phyloP scores from a whole-genome alignment of 2,888 invertebrate species.

The Leptura quadrifasciata region DNA sequence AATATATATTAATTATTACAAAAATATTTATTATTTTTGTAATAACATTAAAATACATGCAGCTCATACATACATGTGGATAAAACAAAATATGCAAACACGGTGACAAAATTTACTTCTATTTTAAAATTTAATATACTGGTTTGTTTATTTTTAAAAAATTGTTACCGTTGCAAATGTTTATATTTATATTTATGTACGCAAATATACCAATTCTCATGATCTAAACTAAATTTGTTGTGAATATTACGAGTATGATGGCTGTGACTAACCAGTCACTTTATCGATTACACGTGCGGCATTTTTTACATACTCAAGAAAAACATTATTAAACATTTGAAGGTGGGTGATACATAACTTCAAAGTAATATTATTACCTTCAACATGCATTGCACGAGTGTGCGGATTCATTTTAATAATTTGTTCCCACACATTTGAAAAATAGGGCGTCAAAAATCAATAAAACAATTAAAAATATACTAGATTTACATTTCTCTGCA shows the following conservation, averaged over 20 bases:
- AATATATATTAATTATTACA: too few relatives aligned
- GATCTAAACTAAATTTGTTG: conserved; percentile 3
- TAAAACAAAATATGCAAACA: too few relatives aligned
- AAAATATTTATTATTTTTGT: too few relatives aligned
- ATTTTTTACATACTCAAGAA: neutral
- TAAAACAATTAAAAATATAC: too few relatives aligned
- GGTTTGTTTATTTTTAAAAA: neutral
- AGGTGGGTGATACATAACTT: neutral
- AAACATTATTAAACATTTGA: neutral
- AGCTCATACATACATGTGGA: too few relatives aligned
- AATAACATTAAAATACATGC: too few relatives aligned
- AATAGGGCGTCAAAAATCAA: too few relatives aligned
- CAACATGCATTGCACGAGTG: too few relatives aligned
- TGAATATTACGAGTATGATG: neutral
- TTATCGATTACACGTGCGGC: neutral
- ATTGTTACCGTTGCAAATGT: neutral
- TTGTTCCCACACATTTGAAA: too few relatives aligned
- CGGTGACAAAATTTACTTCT: too few relatives aligned
- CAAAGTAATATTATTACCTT: neutral
- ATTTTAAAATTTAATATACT: neutral
- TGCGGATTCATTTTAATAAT: too few relatives aligned
- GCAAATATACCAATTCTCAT: neutral
- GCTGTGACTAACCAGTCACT: neutral
- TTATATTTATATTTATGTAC: neutral
- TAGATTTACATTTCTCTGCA: too few relatives aligned